Conservation (phyloP, 2,888 invertebrate genomes). For the Stenichneumon culpator region DNA sequence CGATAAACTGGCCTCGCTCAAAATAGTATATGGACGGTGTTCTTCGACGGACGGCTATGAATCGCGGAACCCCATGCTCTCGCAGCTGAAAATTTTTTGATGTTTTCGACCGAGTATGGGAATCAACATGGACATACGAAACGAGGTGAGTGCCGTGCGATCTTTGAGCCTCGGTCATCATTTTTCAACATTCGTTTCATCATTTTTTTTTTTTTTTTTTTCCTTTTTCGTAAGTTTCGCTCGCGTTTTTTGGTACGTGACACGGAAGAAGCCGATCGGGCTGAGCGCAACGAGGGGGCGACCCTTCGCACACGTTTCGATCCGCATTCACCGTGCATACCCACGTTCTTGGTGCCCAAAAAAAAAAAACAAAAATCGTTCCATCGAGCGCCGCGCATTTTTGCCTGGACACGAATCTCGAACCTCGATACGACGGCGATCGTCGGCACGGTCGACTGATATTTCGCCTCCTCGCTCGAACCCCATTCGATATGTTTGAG, state of each 20-base stretch:
- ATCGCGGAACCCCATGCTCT: conserved; percentile 75
- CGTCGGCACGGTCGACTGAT: background rate
- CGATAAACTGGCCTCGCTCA: conserved; percentile 43
- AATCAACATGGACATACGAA: conserved; percentile 77
- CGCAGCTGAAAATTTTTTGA: conserved; percentile 76
- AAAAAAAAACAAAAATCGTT: background rate
- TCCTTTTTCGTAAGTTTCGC: background rate
- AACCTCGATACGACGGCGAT: background rate
- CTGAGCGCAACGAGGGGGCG: conserved; percentile 20
- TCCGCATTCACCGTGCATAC: conserved; percentile 27
- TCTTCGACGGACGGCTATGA: conserved; percentile 64
- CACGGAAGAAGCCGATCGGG: conserved; percentile 21
- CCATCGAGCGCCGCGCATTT: background rate
- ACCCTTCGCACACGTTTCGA: conserved; percentile 62
- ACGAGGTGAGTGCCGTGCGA: conserved; percentile 73
- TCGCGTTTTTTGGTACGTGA: conserved; percentile 1
- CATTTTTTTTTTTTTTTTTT: background rate
- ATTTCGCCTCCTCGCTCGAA: background rate
- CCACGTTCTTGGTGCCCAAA: background rate
- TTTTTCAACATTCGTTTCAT: background rate
- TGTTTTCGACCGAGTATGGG: conserved; percentile 75
- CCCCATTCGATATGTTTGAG: conserved; percentile 57
- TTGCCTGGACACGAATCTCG: background rate
- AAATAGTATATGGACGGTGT: conserved; percentile 47
- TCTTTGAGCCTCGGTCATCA: background rate